Conservation (phyloP, 2,888 invertebrate species). For the Brachyptera putata region DNA sequence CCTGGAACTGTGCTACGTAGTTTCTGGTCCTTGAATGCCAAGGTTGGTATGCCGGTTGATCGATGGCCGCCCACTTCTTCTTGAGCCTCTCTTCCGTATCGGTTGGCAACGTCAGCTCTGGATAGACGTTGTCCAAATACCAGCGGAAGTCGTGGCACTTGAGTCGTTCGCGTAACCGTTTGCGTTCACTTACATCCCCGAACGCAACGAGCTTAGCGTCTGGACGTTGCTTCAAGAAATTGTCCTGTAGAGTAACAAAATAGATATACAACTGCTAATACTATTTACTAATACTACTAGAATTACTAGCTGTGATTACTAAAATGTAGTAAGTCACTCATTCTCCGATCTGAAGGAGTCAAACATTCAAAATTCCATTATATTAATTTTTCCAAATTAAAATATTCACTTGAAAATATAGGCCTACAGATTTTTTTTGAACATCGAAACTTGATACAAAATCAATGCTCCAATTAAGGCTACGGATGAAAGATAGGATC, state of each 20-base stretch:
- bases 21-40: constrained; percentile 67
- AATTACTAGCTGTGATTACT: neutral
- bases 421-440: too few species aligned
- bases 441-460: too few species aligned
- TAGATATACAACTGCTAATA: too few species aligned
- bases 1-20: constrained; percentile 41
- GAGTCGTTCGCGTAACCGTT: constrained; percentile 65
- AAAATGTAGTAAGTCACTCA: too few species aligned
- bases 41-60: constrained; percentile 65
- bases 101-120: constrained; percentile 66
- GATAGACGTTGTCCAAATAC: constrained; percentile 83
- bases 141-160: constrained; percentile 80
- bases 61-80: constrained; percentile 55
- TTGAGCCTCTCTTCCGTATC: constrained; percentile 50
- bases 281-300: too few species aligned
- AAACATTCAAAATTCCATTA: too few species aligned
- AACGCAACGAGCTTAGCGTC: constrained; percentile 49
- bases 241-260: constrained; percentile 57
- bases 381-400: too few species aligned
- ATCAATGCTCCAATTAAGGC: too few species aligned
- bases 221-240: constrained; percentile 66
- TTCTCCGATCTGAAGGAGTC: too few species aligned
- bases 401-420: too few species aligned
- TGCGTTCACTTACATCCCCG: constrained; percentile 77
- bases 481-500: too few species aligned